phyloP scores from a whole-genome alignment of 2,888 invertebrate genomes.

The Gonocerus acuteangulatus region DNA sequence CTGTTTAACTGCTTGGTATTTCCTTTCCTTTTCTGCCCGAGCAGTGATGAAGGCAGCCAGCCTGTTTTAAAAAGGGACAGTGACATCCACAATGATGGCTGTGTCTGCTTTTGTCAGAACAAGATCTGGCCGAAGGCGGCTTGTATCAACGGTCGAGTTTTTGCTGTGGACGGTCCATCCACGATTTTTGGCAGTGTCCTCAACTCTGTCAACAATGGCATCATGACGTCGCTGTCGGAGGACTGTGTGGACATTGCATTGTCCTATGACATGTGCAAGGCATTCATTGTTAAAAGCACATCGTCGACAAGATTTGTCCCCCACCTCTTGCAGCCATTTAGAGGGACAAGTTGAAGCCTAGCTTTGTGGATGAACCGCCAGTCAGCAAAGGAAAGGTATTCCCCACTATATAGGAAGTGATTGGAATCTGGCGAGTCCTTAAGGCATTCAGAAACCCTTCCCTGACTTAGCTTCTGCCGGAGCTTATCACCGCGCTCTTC shows the following conservation, averaged over 20 bases:
- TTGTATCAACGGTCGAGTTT: slow-evolving; percentile 2
- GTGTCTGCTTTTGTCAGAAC: neutral
- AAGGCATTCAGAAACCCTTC: slow-evolving; percentile 29
- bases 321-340: neutral
- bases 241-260: slow-evolving; percentile 9
- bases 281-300: neutral
- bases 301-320: neutral
- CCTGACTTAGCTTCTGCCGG: slow-evolving; percentile 23
- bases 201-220: neutral
- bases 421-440: slow-evolving; percentile 15
- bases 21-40: slow-evolving; percentile 1
- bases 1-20: neutral
- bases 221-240: slow-evolving; percentile 12
- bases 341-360: slow-evolving; percentile 10
- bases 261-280: slow-evolving; percentile 13
- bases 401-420: slow-evolving; percentile 33
- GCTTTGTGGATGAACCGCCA: slow-evolving; percentile 39
- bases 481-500: neutral
- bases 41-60: slow-evolving; percentile 4
- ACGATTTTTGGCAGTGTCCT: neutral
- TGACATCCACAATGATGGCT: slow-evolving; percentile 8
- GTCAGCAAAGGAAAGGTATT: slow-evolving; percentile 36
- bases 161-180: neutral
- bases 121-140: slow-evolving; percentile 8
- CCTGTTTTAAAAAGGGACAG: slow-evolving; percentile 15